Percentiles rank a stretch among this genome's conserved stretches.
Conservation (phyloP, 37 sponge, comb jelly and placozoan species). For the Beroe forskalii region DNA sequence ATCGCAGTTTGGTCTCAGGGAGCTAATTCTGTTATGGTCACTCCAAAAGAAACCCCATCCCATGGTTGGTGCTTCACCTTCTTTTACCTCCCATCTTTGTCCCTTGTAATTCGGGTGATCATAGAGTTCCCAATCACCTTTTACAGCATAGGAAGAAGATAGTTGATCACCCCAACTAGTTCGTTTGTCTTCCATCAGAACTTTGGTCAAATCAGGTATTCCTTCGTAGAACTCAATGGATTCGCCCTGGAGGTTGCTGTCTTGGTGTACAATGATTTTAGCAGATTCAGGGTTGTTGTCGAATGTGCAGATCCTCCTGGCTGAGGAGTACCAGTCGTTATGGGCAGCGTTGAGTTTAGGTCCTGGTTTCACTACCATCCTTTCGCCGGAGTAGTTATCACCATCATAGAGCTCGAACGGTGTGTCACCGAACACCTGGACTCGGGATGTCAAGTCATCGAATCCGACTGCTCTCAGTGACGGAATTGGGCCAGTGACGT, state of each 20-base stretch:
- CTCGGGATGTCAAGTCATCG: not conserved
- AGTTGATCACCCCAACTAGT: not conserved
- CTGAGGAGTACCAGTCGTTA: not conserved
- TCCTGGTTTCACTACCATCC: not conserved
- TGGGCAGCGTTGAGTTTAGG: not conserved
- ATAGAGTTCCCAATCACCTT: slow-evolving; percentile 8
- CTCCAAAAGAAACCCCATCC: not conserved
- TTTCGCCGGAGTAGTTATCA: not conserved
- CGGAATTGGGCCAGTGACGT: not conserved
- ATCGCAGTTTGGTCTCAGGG: not conserved
- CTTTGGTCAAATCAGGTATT: not conserved
- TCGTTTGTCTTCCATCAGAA: not conserved
- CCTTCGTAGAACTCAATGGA: not conserved
- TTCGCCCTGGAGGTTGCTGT: not conserved
- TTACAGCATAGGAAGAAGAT: not conserved
- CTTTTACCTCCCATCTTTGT: not conserved
- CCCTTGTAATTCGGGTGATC: not conserved
- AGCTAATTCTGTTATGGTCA: not conserved
- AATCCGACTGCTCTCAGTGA: not conserved
- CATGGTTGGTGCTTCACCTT: not conserved
- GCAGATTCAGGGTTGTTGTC: not conserved
- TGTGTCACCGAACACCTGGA: not conserved
- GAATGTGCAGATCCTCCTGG: not conserved
- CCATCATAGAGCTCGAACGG: not conserved
- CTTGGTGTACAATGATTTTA: not conserved